These are phyloP conservation scores for Characodon lateralis DNA, from an alignment of 2,797 vertebrate genomes.

Conservation along the genomic window DNA sequence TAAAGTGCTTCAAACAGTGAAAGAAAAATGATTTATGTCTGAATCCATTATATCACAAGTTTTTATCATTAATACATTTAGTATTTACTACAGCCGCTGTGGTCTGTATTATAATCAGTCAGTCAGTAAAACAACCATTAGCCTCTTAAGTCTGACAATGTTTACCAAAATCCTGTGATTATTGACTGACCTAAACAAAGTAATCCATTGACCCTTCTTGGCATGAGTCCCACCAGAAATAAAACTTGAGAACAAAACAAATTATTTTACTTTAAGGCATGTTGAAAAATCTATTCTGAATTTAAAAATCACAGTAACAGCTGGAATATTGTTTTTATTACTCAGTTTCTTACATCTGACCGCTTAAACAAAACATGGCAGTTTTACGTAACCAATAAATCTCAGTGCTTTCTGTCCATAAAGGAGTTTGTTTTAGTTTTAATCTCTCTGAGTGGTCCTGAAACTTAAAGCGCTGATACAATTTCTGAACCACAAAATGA, in stretches of 20 bases:
- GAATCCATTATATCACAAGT: too few relatives aligned
- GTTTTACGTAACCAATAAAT: slow-evolving; percentile 13
- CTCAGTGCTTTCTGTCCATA: neutral
- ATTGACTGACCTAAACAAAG: slow-evolving; percentile 45
- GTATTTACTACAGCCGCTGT: neutral
- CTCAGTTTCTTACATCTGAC: slow-evolving; percentile 15
- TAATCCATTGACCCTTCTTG: slow-evolving; percentile 38
- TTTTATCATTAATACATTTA: too few relatives aligned
- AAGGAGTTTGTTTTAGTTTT: slow-evolving; percentile 22
- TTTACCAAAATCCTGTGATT: slow-evolving; percentile 30
- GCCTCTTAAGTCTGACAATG: slow-evolving; percentile 36
- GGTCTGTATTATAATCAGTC: slow-evolving; percentile 3
- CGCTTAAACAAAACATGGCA: slow-evolving; percentile 3
- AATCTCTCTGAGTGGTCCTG: slow-evolving; percentile 18
- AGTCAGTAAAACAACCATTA: slow-evolving; percentile 27
- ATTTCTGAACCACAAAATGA: slow-evolving; percentile 41
- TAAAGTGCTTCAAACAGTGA: too few relatives aligned
- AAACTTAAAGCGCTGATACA: slow-evolving; percentile 40
- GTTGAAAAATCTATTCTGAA: slow-evolving; percentile 29
- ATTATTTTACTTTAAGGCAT: slow-evolving; percentile 28
- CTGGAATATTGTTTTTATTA: slow-evolving; percentile 11
- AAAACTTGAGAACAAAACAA: neutral
- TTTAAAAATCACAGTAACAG: slow-evolving; percentile 26
- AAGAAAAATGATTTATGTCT: too few relatives aligned
- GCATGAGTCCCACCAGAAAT: slow-evolving; percentile 29